Evolutionary conservation across 2,888 invertebrate genomes (phyloP).

Genomic region (Oligia strigilis): DNA sequence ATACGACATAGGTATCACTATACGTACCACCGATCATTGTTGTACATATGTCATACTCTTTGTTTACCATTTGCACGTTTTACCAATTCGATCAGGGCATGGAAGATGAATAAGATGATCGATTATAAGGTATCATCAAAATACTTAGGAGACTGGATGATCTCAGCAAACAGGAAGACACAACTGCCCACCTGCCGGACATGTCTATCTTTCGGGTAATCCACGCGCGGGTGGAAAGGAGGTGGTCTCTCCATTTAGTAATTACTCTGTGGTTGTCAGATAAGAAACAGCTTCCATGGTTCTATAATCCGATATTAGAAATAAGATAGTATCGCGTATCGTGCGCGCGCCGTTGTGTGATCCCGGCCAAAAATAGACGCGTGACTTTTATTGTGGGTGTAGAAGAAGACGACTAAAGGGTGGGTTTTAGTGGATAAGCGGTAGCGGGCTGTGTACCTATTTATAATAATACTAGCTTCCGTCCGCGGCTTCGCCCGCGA

Average conservation of each 20-base stretch:
- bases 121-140: not conserved
- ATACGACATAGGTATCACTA: no score
- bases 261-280: slow-evolving; percentile 39
- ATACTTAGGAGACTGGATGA: not conserved
- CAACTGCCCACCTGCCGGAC: not conserved
- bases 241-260: slow-evolving; percentile 23
- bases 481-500: no score
- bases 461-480: no score
- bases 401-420: slow-evolving; percentile 15
- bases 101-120: not conserved
- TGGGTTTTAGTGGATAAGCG: not conserved
- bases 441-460: not conserved
- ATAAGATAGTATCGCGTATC: slow-evolving; percentile 51
- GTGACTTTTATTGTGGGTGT: slow-evolving; percentile 52
- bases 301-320: slow-evolving; percentile 61
- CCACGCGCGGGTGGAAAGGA: not conserved
- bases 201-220: not conserved
- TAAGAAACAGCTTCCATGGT: slow-evolving; percentile 48
- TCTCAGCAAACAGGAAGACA: not conserved
- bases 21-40: no score
- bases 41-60: no score
- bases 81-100: not conserved
- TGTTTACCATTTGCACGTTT: not conserved
- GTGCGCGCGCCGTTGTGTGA: slow-evolving; percentile 44
- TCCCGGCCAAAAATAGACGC: slow-evolving; percentile 51